Evolutionary conservation across 2,113 vertebrate genomes (phyloP).

Genomic region (Tupaia chinensis): DNA sequence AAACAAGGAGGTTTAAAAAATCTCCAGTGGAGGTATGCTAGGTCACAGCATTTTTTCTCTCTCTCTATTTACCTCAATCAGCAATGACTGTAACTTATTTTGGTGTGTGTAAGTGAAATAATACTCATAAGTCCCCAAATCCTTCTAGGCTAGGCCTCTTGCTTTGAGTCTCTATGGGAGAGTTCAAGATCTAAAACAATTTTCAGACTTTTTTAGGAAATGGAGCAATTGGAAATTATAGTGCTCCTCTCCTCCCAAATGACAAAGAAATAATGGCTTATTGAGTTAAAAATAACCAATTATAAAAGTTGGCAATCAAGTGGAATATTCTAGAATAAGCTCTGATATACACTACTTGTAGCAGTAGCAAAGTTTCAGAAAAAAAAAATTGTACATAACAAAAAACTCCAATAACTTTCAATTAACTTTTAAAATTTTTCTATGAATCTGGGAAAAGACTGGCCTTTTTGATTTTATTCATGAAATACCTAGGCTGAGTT

Average conservation of each 20-base stretch:
- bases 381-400: not conserved
- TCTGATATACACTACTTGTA: not conserved
- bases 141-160: not conserved
- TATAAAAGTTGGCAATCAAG: not conserved
- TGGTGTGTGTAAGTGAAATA: not conserved
- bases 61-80: not conserved
- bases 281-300: slow-evolving; percentile 39
- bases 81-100: not conserved
- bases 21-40: not conserved
- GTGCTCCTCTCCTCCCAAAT: not conserved
- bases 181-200: slow-evolving; percentile 15
- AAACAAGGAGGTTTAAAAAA: slow-evolving; percentile 18
- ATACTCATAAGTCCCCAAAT: not conserved
- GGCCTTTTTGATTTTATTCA: not conserved
- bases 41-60: slow-evolving; percentile 36
- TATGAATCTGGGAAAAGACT: not conserved
- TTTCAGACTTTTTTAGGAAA: slow-evolving; percentile 51
- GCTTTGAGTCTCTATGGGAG: not conserved
- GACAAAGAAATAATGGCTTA: slow-evolving; percentile 15
- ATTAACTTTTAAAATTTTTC: not conserved
- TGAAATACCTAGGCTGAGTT: not conserved
- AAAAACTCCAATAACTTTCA: not conserved
- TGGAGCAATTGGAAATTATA: not conserved
- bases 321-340: slow-evolving; percentile 7
- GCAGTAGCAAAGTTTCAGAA: not conserved